Evolutionary conservation across 1,140 invertebrate species (phyloP), one percentile per base, ranked within the genome.

Genomic region (Formica exsecta): DNA sequence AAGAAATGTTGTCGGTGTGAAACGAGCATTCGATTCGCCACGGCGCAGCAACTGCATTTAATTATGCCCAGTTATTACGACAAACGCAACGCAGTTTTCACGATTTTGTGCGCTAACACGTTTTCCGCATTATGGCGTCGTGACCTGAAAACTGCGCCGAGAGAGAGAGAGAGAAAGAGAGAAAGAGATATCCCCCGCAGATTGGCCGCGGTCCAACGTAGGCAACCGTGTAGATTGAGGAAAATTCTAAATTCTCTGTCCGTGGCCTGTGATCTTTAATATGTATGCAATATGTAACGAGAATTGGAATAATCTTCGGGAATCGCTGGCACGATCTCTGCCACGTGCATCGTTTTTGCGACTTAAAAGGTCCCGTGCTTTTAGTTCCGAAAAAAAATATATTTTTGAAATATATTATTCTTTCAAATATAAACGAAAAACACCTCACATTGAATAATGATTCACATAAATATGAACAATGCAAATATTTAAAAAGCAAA

Each of bases 41-140:
- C 41, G 38, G 66, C 9, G 22, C 32, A n/a, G 19, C 32, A 44
- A 66, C 29, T 48, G 61, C 76, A 74, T 87, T 87, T 68, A 83
- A 74, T 83, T 83, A 83, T 73, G 38, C 36, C 8, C 7, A 54
- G 54, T 83, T 83, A 73, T 83, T 74, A 83, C 79, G 68, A 83
- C 54, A 51, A 73, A 83, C 61, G 79, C 68, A 61, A 83, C 68
- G 79, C 54, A 68, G 79, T 83, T 83, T 74, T 68, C 70, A 66
- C 54, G 57, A 83, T 70, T 83, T 83, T 70, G 79, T 83, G 79
- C 54, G 54, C 79, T 61, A 83, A 74, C 79, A 83, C 68, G 79
- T 83, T 83, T 83, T 44, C 68, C 68, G 79, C 79, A 83, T 83
- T 83, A 83, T 61, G 68, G 38, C 68, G 68, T 73, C 79, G 66